Base-by-base conservation (phyloP, 2,113 vertebrate genomes). In the Spizaetus ornatus region DNA sequence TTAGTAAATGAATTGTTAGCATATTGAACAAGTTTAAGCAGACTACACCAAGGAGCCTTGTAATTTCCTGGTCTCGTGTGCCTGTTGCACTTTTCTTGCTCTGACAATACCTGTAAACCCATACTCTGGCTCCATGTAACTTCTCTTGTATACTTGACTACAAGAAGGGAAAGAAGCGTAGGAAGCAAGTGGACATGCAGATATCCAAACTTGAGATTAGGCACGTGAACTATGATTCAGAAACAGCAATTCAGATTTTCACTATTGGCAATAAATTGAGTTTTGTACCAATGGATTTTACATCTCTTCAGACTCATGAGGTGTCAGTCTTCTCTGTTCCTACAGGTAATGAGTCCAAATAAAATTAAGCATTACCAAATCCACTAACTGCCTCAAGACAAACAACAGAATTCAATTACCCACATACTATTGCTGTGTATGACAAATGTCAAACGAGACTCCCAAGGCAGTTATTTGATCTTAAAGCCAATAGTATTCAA, bases 201-300 rank as follows among this genome's bases (percentile, higher is more conserved):
- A 61, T 38, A 45, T 7, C 32, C 53, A 91, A 83, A 56, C 10
- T 38, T 48, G 62, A 73, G 53, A 67, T 4, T 23, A 12, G 29
- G 29, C 0, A 2, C 0, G 0, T 72, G 36, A 78, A 66, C 31
- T 38, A 32, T 22, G 40, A 78, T 72, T 55, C 26, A 61, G 63
- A 66, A 86, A 71, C 31, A 67, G 32, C 6, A 31, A 45, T 69
- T 70, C 34, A 52, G 40, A 58, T 47, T 84, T 88, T 87, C 66
- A 74, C 43, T 74, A 18, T 4, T 0, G 3, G 31, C 47, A 34
- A 61, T 55, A 56, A 79, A 79, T 10, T 18, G 32, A 88, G 62
- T 21, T 88, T 58, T 42, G 31, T 36, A 73, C 18, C 67, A 53
- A 36, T 53, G 38, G 26, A 59, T 80, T 84, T 84, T 25, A 59